Evolutionary conservation across 2,888 invertebrate genomes (phyloP), one percentile per base, ranked within the genome.

Genomic region (Chalcis sispes): DNA sequence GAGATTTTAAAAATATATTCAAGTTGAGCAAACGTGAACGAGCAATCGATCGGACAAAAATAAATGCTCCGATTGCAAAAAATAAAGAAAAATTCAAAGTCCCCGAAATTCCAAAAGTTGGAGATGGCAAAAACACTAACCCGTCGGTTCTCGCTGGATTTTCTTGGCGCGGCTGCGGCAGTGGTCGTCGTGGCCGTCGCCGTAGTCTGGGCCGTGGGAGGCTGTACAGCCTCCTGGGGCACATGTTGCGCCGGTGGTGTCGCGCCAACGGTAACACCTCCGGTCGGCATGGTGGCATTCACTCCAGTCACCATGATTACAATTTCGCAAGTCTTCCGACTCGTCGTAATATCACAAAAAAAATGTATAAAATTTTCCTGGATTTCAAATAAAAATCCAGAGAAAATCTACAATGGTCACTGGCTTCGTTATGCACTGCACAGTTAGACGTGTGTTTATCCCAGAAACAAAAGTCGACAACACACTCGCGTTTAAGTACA

Each of bases 121-220:
- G 20, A 2, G 20, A 42, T 27, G 69, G 27, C 29, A 48, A 42
- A 70, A 79, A 86, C 79, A 89, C 89, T 84, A 86, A 89, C 89
- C 87, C 89, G 87, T 87, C 89, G 87, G 81, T 89, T 89, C 81
- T 89, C 89, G 71, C 88, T 88, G 7, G 89, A 87, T 80, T 89
- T 82, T 75, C 89, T 85, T 7, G 86, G 82, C 0, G 83, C 77
- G 32, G 85, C 80, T 5, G 80, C 76, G 36, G 83, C 81, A 8
- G 85, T 82, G 13, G 85, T 82, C 76, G 88, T 86, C 72, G 87
- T 85, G 67, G 88, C 83, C 66, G 85, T 81, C 3, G 83, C 76
- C 13, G 85, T 83, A 13, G 85, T 82, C 61, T 86, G 84, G 46
- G 87, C 84, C 82, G 86, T 85, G 77, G 88, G 86, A 74, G 88